A percentile compares a stretch with the other conserved stretches of the same genome.
phyloP scores from a whole-genome alignment of 2,888 invertebrate genomes.

The Eristalinus sepulchralis region DNA sequence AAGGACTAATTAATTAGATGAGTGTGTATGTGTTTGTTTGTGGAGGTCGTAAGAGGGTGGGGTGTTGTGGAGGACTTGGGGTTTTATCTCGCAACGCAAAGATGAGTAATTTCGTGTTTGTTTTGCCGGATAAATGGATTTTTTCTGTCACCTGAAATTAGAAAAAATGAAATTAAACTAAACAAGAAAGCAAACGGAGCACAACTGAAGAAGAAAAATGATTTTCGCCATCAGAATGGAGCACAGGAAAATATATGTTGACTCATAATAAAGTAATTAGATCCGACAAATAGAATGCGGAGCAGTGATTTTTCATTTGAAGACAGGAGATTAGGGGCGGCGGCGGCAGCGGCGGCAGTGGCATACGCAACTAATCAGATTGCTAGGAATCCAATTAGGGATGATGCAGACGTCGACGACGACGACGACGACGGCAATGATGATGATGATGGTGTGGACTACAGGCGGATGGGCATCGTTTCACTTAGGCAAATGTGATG shows the following conservation, averaged over 20 bases:
- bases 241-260: constrained; percentile 20
- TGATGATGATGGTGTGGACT: neutral
- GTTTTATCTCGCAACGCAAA: constrained; percentile 29
- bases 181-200: neutral
- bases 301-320: constrained; percentile 6
- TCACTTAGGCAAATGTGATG: neutral
- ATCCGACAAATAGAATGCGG: constrained; percentile 46
- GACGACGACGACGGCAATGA: neutral
- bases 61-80: neutral
- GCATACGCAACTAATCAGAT: constrained; percentile 9
- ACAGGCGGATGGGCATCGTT: neutral
- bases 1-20: constrained; percentile 70
- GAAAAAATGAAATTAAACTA: constrained; percentile 11
- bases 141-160: constrained; percentile 57
- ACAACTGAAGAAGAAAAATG: constrained; percentile 13
- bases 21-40: constrained; percentile 35
- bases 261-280: constrained; percentile 66
- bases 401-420: neutral
- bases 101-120: constrained; percentile 60
- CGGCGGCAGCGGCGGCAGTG: no score
- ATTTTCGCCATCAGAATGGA: constrained; percentile 24
- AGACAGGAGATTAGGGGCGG: neutral
- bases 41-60: neutral
- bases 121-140: constrained; percentile 53
- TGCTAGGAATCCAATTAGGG: neutral